Conservation (phyloP, 2,113 vertebrate species). For the Trichechus manatus region DNA sequence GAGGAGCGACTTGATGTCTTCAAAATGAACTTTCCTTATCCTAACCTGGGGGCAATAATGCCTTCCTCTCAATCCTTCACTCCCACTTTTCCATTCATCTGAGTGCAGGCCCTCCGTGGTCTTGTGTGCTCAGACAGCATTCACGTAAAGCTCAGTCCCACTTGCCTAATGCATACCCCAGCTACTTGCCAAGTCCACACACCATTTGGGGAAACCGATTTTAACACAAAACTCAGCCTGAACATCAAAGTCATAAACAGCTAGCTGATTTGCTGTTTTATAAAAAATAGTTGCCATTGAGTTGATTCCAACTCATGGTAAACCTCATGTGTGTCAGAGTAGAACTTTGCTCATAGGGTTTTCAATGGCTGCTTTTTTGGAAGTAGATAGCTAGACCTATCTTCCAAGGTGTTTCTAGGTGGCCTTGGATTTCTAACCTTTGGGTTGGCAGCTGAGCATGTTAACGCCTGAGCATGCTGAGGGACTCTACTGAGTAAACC, state of each 20-base stretch:
- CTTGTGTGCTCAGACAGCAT: not conserved
- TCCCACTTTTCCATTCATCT: not conserved
- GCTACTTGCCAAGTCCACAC: not conserved
- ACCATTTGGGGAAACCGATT: not conserved
- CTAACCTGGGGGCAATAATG: not conserved
- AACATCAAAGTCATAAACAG: not conserved
- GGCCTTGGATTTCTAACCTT: not conserved
- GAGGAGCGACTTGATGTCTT: not conserved
- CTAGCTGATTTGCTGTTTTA: not conserved
- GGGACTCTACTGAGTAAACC: not conserved
- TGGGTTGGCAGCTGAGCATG: not conserved
- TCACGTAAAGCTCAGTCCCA: not conserved
- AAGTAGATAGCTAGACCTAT: not conserved
- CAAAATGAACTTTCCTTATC: not conserved
- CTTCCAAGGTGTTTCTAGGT: not conserved
- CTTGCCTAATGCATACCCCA: not conserved
- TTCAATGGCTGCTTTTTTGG: not conserved
- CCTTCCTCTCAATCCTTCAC: not conserved
- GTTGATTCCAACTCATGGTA: too few species aligned
- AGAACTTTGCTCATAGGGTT: not conserved
- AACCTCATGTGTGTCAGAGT: too few species aligned
- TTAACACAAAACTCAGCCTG: not conserved
- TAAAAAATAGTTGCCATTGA: too few species aligned
- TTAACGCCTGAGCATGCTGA: not conserved
- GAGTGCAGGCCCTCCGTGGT: not conserved